A percentile compares a stretch with the other conserved stretches of the same genome.
Evolutionary conservation across 2,113 vertebrate genomes (phyloP).

Genomic region (Excalfactoria chinensis): DNA sequence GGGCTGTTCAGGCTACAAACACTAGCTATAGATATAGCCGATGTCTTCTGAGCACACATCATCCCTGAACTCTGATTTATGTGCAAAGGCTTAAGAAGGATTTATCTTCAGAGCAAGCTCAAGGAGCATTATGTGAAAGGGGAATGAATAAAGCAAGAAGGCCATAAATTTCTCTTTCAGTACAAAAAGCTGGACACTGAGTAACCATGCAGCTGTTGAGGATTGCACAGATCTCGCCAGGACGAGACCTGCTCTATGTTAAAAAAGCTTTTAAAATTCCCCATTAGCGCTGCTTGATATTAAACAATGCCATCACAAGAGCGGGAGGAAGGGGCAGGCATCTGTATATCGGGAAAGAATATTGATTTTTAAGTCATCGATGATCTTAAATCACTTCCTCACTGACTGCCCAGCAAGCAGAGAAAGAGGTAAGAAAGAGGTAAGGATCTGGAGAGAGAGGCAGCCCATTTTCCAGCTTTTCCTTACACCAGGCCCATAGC

Average conservation of each 20-base stretch:
- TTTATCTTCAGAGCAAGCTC: slow-evolving; percentile 29
- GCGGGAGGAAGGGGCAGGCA: fast-evolving
- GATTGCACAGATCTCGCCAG: not conserved
- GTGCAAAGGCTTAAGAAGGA: slow-evolving; percentile 8
- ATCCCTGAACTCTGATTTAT: slow-evolving; percentile 42
- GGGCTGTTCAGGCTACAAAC: not conserved
- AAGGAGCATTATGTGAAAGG: slow-evolving; percentile 27
- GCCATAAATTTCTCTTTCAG: not conserved
- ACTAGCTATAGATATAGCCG: not conserved
- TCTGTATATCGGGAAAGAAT: not conserved
- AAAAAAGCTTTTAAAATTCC: not conserved
- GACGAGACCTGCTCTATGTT: not conserved
- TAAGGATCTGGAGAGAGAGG: not conserved
- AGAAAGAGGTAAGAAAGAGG: not conserved
- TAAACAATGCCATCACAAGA: not conserved
- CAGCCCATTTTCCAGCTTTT: not conserved
- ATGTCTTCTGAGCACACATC: not conserved
- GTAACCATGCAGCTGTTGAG: not conserved
- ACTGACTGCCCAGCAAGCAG: not conserved
- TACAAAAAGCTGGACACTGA: slow-evolving; percentile 1
- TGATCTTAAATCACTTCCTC: not conserved
- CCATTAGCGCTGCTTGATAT: not conserved
- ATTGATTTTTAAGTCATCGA: not conserved
- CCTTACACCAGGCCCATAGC: not conserved
- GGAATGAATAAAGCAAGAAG: slow-evolving; percentile 35